Base-by-base conservation (phyloP, 2,888 invertebrate species). In the Phorcus lineatus region DNA sequence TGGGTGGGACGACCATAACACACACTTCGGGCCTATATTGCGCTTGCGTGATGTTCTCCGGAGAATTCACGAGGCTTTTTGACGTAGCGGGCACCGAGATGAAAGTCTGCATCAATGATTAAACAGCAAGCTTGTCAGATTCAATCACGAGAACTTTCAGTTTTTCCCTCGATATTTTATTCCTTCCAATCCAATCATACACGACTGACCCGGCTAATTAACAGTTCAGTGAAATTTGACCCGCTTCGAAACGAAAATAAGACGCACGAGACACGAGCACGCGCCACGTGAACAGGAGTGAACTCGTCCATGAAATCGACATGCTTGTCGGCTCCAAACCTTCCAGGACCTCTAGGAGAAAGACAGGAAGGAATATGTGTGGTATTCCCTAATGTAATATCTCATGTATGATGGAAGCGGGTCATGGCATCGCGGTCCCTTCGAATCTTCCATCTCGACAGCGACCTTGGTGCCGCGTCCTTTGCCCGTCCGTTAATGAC, bases 61-160 rank as follows among this genome's bases (percentile, higher is more conserved):
- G 70, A 70, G 70, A n/a, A 36, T 70, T 36, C 19, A 36, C 70
- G 70, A 70, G 28, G 19, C 36, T 70, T 70, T 70, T 70, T 70
- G 70, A 70, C 70, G 70, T 22, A 70, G 70, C 31, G 70, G 70
- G 40, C 36, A 70, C 70, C n/a, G 36, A 40, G 31, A 70, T 40
- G 31, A 70, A 70, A 40, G 31, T 70, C 70, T 2, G 36, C 36
- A 70, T 70, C 70, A 70, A 40, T 70, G 70, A 70, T 70, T 70
- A 70, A 70, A 70, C 70, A 70, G 70, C 70, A 70, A 70, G 70
- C 70, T 70, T 70, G 70, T 70, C 70, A 70, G 70, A 70, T 70
- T 70, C 70, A 31, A 70, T 70, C 70, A 70, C 28, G 70, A 31
- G 70, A 70, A 36, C 70, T 13, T 19, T 17, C 19, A n/a, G 40